Evolutionary conservation across 2,113 vertebrate genomes (phyloP).

Genomic region (Thamnaconus septentrionalis): DNA sequence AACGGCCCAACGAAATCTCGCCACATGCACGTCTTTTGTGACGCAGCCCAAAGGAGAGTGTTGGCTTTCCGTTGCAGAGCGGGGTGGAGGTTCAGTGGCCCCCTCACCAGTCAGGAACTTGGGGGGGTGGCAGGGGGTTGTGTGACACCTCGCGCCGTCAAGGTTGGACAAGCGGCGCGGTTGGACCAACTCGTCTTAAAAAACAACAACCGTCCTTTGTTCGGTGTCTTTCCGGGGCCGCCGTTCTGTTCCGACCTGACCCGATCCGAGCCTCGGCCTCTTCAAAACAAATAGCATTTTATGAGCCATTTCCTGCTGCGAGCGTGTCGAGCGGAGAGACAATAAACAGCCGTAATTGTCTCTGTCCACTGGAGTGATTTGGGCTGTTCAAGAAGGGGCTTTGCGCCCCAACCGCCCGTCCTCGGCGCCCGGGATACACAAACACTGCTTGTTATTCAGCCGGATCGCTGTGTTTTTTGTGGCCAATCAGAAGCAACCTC

Average conservation of each 20-base stretch:
- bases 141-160: no score
- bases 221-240: neutral
- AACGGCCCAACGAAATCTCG: conserved; percentile 39
- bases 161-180: no score
- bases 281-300: conserved; percentile 62
- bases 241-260: conserved; percentile 8
- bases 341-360: conserved; percentile 71
- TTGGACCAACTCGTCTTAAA: no score
- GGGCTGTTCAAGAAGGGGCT: conserved; percentile 5
- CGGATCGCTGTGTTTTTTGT: conserved; percentile 44
- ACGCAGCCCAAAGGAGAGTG: no score
- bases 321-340: conserved; percentile 42
- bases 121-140: no score
- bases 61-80: no score
- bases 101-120: no score
- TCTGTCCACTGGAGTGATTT: conserved; percentile 43
- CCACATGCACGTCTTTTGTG: conserved; percentile 25
- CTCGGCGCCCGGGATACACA: conserved; percentile 37
- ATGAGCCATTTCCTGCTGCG: conserved; percentile 56
- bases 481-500: conserved; percentile 42
- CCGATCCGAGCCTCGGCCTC: conserved; percentile 26
- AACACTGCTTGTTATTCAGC: conserved; percentile 71
- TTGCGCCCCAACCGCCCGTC: conserved; percentile 23
- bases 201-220: no score
- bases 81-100: no score